phyloP scores from a whole-genome alignment of 2,888 invertebrate genomes.

The Ormyrus thymus region DNA sequence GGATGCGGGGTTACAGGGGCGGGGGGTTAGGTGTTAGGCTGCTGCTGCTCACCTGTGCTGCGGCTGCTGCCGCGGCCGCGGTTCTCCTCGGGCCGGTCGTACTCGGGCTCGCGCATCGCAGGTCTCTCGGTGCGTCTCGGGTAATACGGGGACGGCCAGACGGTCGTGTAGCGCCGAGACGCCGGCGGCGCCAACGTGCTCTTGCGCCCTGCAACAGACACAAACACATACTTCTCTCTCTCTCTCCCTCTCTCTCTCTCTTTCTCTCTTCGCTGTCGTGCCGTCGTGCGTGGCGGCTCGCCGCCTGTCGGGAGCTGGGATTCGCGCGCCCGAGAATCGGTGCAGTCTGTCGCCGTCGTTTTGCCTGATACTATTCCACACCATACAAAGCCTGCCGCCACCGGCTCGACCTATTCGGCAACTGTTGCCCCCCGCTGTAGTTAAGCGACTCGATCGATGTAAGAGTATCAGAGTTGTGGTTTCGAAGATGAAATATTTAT shows the following conservation, averaged over 20 bases:
- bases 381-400: slow-evolving; percentile 61
- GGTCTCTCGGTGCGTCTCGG: slow-evolving; percentile 73
- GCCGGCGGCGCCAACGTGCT: slow-evolving; percentile 69
- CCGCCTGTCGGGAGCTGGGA: too few species aligned
- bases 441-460: too few species aligned
- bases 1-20: slow-evolving; percentile 35
- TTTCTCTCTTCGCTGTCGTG: neutral
- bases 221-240: slow-evolving; percentile 53
- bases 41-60: slow-evolving; percentile 51
- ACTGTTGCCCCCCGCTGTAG: neutral
- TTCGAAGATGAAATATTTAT: too few species aligned
- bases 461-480: too few species aligned
- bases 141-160: slow-evolving; percentile 71
- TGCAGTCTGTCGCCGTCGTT: neutral
- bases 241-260: neutral
- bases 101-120: slow-evolving; percentile 69
- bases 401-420: neutral
- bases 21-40: slow-evolving; percentile 2
- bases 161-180: slow-evolving; percentile 69
- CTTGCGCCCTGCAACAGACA: slow-evolving; percentile 69
- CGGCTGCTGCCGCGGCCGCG: slow-evolving; percentile 58
- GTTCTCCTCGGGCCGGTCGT: slow-evolving; percentile 70
- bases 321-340: too few species aligned
- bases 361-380: slow-evolving; percentile 64
- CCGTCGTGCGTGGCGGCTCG: too few species aligned